Evolutionary conservation across 2,797 vertebrate genomes (phyloP).

Genomic region (Tamandua tetradactyla): DNA sequence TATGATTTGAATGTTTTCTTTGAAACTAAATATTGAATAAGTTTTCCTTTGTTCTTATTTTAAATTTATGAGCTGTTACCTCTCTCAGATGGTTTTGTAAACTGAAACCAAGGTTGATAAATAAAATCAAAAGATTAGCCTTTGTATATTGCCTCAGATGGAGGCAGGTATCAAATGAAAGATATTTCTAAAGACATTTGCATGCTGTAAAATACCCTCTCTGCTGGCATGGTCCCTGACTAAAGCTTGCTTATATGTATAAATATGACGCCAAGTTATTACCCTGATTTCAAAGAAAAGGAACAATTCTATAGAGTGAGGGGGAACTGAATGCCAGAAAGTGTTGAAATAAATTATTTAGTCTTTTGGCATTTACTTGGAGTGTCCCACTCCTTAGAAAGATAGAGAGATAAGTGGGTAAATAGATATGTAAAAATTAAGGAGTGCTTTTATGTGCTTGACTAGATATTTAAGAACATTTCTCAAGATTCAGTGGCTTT

Average conservation of each 20-base stretch:
- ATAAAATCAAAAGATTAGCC: slow-evolving; percentile 45
- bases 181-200: not conserved
- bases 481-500: not conserved
- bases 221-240: not conserved
- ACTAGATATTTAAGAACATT: not conserved
- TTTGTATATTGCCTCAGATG: not conserved
- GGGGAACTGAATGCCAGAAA: not conserved
- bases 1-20: slow-evolving; percentile 46
- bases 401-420: not conserved
- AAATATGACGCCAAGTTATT: not conserved
- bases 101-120: slow-evolving; percentile 48
- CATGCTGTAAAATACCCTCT: not conserved
- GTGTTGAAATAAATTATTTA: not conserved
- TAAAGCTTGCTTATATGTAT: not conserved
- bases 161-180: not conserved
- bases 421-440: not conserved
- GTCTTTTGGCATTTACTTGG: not conserved
- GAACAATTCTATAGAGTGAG: not conserved
- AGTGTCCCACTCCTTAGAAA: not conserved
- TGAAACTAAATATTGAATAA: slow-evolving; percentile 58
- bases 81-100: slow-evolving; percentile 44
- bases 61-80: slow-evolving; percentile 57
- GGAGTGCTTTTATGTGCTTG: not conserved
- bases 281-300: not conserved
- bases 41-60: slow-evolving; percentile 55